phyloP scores from a whole-genome alignment of 2,113 vertebrate species.

The Amblyopsis rosae region DNA sequence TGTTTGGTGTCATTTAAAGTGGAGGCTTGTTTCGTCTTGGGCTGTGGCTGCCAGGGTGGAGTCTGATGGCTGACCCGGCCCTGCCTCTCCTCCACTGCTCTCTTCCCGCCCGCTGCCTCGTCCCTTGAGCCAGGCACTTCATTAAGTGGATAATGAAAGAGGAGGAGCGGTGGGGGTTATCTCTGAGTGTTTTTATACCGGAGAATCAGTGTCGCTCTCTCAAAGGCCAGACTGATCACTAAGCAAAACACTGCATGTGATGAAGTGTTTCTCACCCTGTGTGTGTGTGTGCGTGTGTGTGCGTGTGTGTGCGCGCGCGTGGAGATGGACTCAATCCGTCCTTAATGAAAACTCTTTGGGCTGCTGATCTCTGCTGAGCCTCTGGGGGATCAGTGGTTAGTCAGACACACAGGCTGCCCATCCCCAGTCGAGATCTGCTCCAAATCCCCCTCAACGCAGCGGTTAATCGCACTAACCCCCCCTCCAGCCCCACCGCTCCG shows the following conservation, averaged over 20 bases:
- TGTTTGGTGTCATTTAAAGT: constrained; percentile 52
- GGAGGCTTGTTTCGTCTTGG: constrained; percentile 54
- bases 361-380: constrained; percentile 90
- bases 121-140: constrained; percentile 63
- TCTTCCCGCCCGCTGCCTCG: background rate
- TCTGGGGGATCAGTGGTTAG: constrained; percentile 84
- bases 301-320: constrained; percentile 49
- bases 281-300: constrained; percentile 57
- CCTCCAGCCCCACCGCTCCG: constrained; percentile 57
- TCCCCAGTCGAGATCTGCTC: constrained; percentile 82
- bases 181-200: constrained; percentile 69
- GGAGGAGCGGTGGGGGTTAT: constrained; percentile 77
- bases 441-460: constrained; percentile 81
- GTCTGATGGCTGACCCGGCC: constrained; percentile 18
- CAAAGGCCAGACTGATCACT: constrained; percentile 97
- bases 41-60: background rate
- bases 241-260: constrained; percentile 99
- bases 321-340: constrained; percentile 95
- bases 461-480: constrained; percentile 83
- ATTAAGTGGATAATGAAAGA: constrained; percentile 94
- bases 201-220: constrained; percentile 83
- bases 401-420: constrained; percentile 82
- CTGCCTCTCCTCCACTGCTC: constrained; percentile 19
- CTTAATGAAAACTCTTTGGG: constrained; percentile 98
- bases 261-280: constrained; percentile 98